Base-by-base conservation (phyloP, 2,888 invertebrate genomes). In the Leptinotarsa peninsularis region DNA sequence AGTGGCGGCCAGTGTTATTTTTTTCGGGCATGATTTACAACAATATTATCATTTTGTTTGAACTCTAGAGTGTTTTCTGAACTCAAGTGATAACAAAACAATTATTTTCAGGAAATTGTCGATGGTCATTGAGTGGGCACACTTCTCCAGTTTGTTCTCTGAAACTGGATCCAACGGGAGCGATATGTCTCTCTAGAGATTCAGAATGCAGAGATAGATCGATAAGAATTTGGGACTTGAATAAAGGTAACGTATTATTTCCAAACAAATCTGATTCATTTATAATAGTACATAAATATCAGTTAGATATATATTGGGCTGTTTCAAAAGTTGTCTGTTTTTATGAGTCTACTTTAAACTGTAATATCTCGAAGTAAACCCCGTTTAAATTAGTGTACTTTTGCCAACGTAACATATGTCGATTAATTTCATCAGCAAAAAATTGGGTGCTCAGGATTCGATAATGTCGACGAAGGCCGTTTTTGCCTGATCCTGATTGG, bases 181-280 rank as follows among this genome's bases (percentile, higher is more conserved):
- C 91, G 67, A 90, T 93, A 72, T 92, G 95, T 82, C 89, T 96
- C 79, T 95, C 96, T 7, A 91, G 92, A 18, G 95, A 95, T 87
- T 91, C 91, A 73, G 90, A 91, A 78, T 92, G 94, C 76, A 89
- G 92, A 72, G 96, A 96, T 88, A 90, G 92, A 67, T 94, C 95
- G 50, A 92, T 96, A 77, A 90, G 96, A 73, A 90, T 96, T 23
- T 96, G 96, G 96, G 94, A 96, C 88, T 88, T 96, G 23, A 92
- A 92, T 82, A 92, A 93, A 85, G 96, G 96, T 95, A 86, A 67
- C n/a, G 33, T 58, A 18, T 7, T 33, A 18, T 27, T 50, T 71
- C 18, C 15, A 67, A 54, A 56, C 21, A 54, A 66, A 17, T 23
- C 14, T 68, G 18, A 67, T 13, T 15, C 17, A 67, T 23, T 5